phyloP scores from a whole-genome alignment of 2,113 vertebrate species.

The Lipotes vexillifer region DNA sequence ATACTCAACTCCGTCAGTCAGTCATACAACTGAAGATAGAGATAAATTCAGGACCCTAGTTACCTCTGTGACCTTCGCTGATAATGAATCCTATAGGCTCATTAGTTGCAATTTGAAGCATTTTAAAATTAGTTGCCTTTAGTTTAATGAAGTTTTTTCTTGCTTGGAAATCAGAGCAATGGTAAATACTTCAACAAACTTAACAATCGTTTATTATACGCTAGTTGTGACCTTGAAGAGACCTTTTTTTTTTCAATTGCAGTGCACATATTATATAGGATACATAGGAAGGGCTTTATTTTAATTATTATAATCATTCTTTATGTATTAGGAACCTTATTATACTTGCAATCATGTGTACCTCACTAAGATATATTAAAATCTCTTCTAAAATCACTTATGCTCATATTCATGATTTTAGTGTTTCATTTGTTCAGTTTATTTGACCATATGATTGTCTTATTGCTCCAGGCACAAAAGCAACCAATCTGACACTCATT shows the following conservation, averaged over 20 bases:
- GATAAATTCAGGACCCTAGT: conserved; percentile 1
- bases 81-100: conserved; percentile 27
- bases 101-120: conserved; percentile 42
- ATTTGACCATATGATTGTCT: background rate
- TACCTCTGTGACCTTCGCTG: conserved; percentile 20
- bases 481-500: background rate
- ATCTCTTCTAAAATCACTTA: background rate
- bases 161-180: conserved; percentile 32
- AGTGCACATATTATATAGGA: background rate
- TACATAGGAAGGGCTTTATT: background rate
- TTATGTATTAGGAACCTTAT: background rate
- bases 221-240: background rate
- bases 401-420: background rate
- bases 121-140: conserved; percentile 53
- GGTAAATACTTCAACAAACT: conserved; percentile 7
- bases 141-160: conserved; percentile 47
- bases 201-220: background rate
- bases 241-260: background rate
- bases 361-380: background rate
- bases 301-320: background rate
- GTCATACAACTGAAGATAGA: background rate
- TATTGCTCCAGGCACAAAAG: background rate
- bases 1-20: background rate
- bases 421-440: background rate
- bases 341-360: background rate